Evolutionary conservation across 2,888 invertebrate genomes (phyloP), one percentile per base, ranked within the genome.

Genomic region (Eumerus sabulonum): DNA sequence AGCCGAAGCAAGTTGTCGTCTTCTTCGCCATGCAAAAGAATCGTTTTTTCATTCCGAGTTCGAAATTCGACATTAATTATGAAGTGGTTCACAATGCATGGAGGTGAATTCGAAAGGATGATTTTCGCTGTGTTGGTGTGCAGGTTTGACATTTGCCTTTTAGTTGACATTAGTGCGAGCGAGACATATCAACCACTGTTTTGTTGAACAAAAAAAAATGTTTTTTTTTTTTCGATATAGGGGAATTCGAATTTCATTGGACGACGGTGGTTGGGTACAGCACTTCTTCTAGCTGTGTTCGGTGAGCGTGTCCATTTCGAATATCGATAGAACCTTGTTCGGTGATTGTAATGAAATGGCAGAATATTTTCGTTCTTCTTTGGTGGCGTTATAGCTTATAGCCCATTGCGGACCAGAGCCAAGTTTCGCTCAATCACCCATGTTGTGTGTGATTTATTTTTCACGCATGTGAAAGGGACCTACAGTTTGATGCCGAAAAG

Each of bases 1-100:
- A 77, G 72, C 57, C 66, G 54, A 66, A 73, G 72, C 67, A 72
- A 77, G 56, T 72, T 53, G 72, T 45, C 67, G 72, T 45, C 67
- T 72, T 67, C 19, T 54, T 44, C 66, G 45, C 66, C 59, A 44
- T 59, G 44, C 35, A 44, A 53, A 54, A 77, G 59, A 76, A 77
- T 51, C 14, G 9, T n/a, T 9, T 42, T 9, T 67, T 72, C 70
- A 71, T n/a, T n/a, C n/a, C n/a, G n/a, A n/a, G n/a, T n/a, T n/a
- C n/a, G n/a, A n/a, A 72, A 44, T n/a, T 62, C 62, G 72, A 72
- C 66, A 67, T 67, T 44, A 66, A 9, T 54, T 11, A 45, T 9
- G 27, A 18, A 16, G 38, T 11, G 42, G 51, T 51, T 42, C 40
- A 50, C 50, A 27, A 36, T n/a, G 16, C 48, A 1, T 14, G 17